These are phyloP conservation scores for Aleiodes leptofemur DNA, from an alignment of 2,888 invertebrate genomes.

Conservation along the genomic window DNA sequence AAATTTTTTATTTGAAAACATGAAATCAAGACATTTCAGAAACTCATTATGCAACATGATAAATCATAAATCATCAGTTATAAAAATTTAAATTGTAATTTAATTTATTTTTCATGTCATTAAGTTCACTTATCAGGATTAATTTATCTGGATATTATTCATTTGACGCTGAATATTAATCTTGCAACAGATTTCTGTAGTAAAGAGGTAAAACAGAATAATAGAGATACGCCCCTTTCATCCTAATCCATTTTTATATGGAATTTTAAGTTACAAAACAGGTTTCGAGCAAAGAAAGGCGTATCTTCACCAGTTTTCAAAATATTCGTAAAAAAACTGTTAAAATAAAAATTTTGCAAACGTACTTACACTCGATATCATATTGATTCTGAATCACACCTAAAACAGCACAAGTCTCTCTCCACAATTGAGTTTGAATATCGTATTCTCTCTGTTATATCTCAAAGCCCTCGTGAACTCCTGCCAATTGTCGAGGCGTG, in stretches of 20 bases:
- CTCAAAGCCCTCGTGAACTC: slow-evolving; percentile 35
- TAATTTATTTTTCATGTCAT: too few relatives aligned
- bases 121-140: slow-evolving; percentile 5
- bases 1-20: slow-evolving; percentile 11
- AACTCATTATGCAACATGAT: slow-evolving; percentile 9
- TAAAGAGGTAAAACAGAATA: too few relatives aligned
- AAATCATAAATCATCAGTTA: too few relatives aligned
- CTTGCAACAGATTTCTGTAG: too few relatives aligned
- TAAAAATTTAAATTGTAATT: too few relatives aligned
- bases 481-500: slow-evolving; percentile 56
- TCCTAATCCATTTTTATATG: too few relatives aligned
- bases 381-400: slow-evolving; percentile 37
- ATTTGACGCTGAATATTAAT: background rate
- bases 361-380: slow-evolving; percentile 39
- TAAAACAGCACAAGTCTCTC: slow-evolving; percentile 22
- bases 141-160: background rate
- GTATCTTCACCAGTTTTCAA: too few relatives aligned
- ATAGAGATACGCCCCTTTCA: too few relatives aligned
- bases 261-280: too few relatives aligned
- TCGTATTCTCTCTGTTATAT: slow-evolving; percentile 26
- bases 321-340: background rate
- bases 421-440: slow-evolving; percentile 23
- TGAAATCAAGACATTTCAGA: slow-evolving; percentile 26
- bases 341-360: slow-evolving; percentile 38
- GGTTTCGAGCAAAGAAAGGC: too few relatives aligned